These are phyloP conservation scores for Hoplias malabaricus DNA, from an alignment of 2,113 vertebrate species.

Conservation along the genomic window DNA sequence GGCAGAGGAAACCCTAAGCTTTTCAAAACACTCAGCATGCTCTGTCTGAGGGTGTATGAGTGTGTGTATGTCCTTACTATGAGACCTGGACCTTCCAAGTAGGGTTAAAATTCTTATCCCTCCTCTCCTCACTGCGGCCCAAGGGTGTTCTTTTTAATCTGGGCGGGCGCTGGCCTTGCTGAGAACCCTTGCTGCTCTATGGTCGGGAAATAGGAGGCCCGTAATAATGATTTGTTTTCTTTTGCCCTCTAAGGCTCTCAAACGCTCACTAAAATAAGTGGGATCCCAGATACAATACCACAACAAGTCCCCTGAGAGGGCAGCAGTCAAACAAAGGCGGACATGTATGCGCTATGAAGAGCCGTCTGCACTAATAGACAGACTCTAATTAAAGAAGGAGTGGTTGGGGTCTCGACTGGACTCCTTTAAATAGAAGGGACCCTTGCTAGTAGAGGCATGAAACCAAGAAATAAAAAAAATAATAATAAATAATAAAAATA, in stretches of 20 bases:
- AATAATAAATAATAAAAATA: not conserved
- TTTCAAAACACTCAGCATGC: slow-evolving; percentile 81
- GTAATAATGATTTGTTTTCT: slow-evolving; percentile 65
- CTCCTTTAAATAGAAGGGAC: slow-evolving; percentile 45
- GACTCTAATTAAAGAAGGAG: slow-evolving; percentile 65
- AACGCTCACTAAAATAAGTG: slow-evolving; percentile 44
- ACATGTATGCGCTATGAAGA: slow-evolving; percentile 51
- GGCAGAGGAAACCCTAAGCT: slow-evolving; percentile 66
- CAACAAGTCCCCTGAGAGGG: slow-evolving; percentile 56
- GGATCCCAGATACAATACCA: slow-evolving; percentile 19
- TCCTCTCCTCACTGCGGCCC: slow-evolving; percentile 66
- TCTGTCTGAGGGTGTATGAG: slow-evolving; percentile 11
- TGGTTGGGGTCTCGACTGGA: slow-evolving; percentile 54
- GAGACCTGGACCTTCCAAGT: slow-evolving; percentile 65
- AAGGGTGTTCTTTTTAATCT: slow-evolving; percentile 67
- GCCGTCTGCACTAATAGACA: slow-evolving; percentile 63
- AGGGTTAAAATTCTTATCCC: slow-evolving; percentile 74
- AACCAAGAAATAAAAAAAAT: too few relatives aligned
- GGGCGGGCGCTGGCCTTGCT: slow-evolving; percentile 49
- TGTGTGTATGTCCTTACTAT: slow-evolving; percentile 23
- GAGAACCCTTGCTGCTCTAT: slow-evolving; percentile 44
- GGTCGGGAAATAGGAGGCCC: slow-evolving; percentile 43
- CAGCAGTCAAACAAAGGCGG: slow-evolving; percentile 34
- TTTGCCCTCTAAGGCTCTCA: slow-evolving; percentile 44
- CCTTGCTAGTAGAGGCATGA: not conserved